phyloP scores from a whole-genome alignment of 2,113 vertebrate genomes.

The Tretioscincus oriximinensis region DNA sequence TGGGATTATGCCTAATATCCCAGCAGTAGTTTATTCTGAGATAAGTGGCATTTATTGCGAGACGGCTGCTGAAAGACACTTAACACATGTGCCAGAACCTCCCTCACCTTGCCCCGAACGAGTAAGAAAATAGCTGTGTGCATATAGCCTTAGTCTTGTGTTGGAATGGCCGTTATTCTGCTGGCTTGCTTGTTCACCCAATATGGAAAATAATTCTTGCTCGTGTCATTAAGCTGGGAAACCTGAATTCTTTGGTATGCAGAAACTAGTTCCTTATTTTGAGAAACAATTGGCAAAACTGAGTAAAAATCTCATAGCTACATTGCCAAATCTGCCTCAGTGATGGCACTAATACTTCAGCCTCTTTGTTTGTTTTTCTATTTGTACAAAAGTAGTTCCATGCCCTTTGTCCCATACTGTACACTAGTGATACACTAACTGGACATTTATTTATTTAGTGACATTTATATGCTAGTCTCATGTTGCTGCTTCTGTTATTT shows the following conservation, averaged over 20 bases:
- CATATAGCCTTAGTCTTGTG: too few species aligned
- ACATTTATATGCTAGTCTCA: too few species aligned
- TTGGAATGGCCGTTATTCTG: constrained; percentile 8
- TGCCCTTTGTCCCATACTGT: not conserved
- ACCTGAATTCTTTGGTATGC: not conserved
- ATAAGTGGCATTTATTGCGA: too few species aligned
- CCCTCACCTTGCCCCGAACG: too few species aligned
- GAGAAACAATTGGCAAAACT: constrained; percentile 13
- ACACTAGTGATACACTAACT: not conserved
- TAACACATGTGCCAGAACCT: too few species aligned
- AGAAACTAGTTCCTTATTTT: not conserved
- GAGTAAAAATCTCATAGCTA: constrained; percentile 15
- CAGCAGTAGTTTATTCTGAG: too few species aligned
- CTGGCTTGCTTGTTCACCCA: constrained; percentile 27
- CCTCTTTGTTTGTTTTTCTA: not conserved
- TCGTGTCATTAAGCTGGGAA: constrained; percentile 8
- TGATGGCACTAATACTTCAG: not conserved
- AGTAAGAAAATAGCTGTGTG: too few species aligned
- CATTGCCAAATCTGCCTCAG: constrained; percentile 13
- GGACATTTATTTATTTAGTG: not conserved
- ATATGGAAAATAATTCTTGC: constrained; percentile 44
- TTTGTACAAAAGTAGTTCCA: not conserved
- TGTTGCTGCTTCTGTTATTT: not conserved
- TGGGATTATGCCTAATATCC: too few species aligned
- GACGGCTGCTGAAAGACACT: too few species aligned